Base-by-base conservation (phyloP, 2,888 invertebrate species). In the Acanthococcus lagerstroemiae region DNA sequence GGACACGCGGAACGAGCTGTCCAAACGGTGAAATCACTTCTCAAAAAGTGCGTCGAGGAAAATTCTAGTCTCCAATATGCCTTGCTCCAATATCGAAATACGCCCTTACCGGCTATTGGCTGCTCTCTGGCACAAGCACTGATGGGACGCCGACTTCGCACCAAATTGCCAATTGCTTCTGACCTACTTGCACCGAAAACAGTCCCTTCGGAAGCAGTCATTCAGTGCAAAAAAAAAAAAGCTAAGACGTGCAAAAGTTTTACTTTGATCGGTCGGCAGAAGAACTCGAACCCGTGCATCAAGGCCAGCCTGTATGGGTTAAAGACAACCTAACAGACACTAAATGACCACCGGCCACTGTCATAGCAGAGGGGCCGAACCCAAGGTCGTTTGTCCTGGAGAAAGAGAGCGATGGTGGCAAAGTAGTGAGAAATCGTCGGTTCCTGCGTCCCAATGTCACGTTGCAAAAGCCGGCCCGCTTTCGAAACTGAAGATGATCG, bases 1-100 rank as follows among this genome's bases (percentile, higher is more conserved):
- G 55, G 24, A 5, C 22, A 22, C 6, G 55, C 55, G 4, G 55
- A 55, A 55, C 21, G 15, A 55, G 24, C 55, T 55, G 55, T 55
- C 6, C 21, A 22, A 55, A 55, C 25, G 4, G 15, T 9, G 6
- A 55, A 55, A 15, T 22, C n/a, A 6, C 6, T 55, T 4, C 22
- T 55, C 4, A 17, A 24, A 55, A 55, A 55, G 24, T 55, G 21
- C 5, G 6, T 15, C 15, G 22, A 55, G 6, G 9, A 12, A 6
- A 15, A 24, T 22, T 4, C 6, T 15, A 25, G 15, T 24, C 7
- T 55, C 6, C n/a, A 21, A 12, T 21, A 19, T 19, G 24, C 9
- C 15, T 24, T 55, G 15, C 55, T 55, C 5, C 22, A 55, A 15
- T 17, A 55, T 22, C 55, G 24, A 12, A 55, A 12, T 22, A 55